Evolutionary conservation across 2,888 invertebrate species (phyloP).

Genomic region (Chaitophorus viminalis): DNA sequence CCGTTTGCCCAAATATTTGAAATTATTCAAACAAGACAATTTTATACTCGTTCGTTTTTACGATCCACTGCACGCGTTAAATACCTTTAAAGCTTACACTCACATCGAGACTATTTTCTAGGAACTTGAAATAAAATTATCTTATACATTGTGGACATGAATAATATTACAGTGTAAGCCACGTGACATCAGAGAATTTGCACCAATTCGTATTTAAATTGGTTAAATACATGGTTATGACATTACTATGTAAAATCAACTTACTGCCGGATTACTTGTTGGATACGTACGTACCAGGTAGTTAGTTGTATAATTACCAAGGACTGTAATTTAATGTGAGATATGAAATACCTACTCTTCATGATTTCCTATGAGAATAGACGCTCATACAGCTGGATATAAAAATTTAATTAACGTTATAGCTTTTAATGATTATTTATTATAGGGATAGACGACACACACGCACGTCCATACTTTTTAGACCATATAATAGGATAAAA

Average conservation of each 20-base stretch:
- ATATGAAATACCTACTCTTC: neutral
- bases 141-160: neutral
- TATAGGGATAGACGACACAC: neutral
- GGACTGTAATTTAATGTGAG: neutral
- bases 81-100: neutral
- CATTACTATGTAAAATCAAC: neutral
- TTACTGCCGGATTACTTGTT: too few relatives aligned
- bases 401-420: neutral
- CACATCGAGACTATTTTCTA: too few relatives aligned
- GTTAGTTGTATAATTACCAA: neutral
- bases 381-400: neutral
- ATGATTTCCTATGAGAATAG: neutral
- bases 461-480: neutral
- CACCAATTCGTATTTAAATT: neutral
- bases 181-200: neutral
- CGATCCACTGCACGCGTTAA: neutral
- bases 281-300: neutral
- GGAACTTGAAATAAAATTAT: neutral
- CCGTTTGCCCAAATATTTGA: conserved; percentile 53
- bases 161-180: conserved; percentile 10
- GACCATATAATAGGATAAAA: neutral
- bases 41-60: neutral
- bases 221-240: neutral
- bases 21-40: conserved; percentile 49
- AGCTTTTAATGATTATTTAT: neutral